Evolutionary conservation across 2,113 vertebrate species (phyloP).

Genomic region (Syngnathus typhle): DNA sequence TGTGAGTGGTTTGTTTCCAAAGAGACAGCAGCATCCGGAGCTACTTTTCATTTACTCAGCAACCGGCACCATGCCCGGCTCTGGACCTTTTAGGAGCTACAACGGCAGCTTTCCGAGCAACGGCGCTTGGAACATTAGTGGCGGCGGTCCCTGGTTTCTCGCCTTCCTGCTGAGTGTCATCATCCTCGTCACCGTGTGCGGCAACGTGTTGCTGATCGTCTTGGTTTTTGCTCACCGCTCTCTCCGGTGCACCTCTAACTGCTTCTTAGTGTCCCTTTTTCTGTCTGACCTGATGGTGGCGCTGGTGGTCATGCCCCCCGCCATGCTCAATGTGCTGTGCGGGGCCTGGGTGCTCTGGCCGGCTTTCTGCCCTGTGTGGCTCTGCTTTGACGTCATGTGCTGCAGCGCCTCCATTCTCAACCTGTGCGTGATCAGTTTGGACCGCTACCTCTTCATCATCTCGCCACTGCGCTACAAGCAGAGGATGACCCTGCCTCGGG

Average conservation of each 20-base stretch:
- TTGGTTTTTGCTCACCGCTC: conserved; percentile 87
- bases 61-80: conserved; percentile 51
- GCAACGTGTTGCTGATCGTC: conserved; percentile 84
- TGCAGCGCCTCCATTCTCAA: conserved; percentile 98
- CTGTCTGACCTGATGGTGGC: conserved; percentile 96
- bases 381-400: conserved; percentile 95
- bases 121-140: conserved; percentile 64
- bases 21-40: neutral
- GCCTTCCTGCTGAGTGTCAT: conserved; percentile 82
- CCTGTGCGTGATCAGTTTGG: conserved; percentile 93
- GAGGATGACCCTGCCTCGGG: conserved; percentile 84
- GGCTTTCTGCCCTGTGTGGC: conserved; percentile 86
- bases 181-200: conserved; percentile 80
- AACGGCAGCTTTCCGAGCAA: conserved; percentile 48
- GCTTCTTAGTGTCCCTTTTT: conserved; percentile 94
- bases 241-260: conserved; percentile 92
- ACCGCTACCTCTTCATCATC: conserved; percentile 93
- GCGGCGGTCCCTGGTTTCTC: conserved; percentile 76
- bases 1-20: neutral
- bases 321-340: conserved; percentile 89
- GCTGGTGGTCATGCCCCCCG: conserved; percentile 93
- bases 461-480: conserved; percentile 92
- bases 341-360: conserved; percentile 86
- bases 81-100: conserved; percentile 36
- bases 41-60: neutral